Base-by-base conservation (phyloP, 1,140 invertebrate genomes). In the Halictus rubicundus region DNA sequence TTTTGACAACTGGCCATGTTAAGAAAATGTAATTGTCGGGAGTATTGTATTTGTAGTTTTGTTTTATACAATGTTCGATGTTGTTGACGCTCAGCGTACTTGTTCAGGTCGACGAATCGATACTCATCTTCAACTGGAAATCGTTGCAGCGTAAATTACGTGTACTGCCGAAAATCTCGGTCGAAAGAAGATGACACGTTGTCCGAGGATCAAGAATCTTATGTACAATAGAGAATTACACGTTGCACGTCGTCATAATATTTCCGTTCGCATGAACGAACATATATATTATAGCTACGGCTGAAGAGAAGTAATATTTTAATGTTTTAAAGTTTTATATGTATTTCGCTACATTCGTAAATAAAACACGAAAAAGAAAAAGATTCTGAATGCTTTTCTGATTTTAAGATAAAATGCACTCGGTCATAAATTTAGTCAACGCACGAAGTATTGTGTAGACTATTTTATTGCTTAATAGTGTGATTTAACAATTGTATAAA, bases 131-230 rank as follows among this genome's bases (percentile, higher is more conserved):
- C 57, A 6, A 16, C 16, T 21, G 57, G 6, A 2, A 61, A 12
- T 23, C 19, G 46, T 60, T 5, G 1, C 8, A 21, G 63, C 21
- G 12, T 78, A n/a, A 68, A 39, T 12, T 89, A 27, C 64, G 68
- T 19, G 8, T 85, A 80, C 82, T 64, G 83, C 65, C 49, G 65
- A 72, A 60, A 46, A 46, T 46, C 83, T 68, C 39, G 59, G 25
- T 4, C 10, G 12, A 46, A 32, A 5, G 19, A 42, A 25, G 72
- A 88, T 16, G 83, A 81, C 16, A 57, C 80, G 2, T 64, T 90
- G 23, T 90, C 88, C 0, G 88, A 90, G 5, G 81, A 89, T 59
- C 71, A 87, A 80, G 19, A 65, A 16, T 90, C 86, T 37, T 65
- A 32, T 23, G 27, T 72, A 32, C 82, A 68, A 25, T 84, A 68